Base-by-base conservation (phyloP, 2,797 vertebrate genomes). In the Pachyuromys duprasi region DNA sequence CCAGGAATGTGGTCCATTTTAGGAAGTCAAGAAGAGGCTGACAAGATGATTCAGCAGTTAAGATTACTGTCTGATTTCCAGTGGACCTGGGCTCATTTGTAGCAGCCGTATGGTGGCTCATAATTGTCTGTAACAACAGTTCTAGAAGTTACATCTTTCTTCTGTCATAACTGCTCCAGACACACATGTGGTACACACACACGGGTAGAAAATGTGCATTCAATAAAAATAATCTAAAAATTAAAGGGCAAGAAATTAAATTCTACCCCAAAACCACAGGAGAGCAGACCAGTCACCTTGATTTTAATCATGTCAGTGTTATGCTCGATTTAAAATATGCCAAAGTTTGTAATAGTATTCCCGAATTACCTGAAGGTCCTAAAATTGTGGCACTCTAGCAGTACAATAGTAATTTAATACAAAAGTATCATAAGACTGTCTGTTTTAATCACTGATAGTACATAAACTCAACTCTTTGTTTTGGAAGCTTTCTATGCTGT, bases 221-320 rank as follows among this genome's bases (percentile, higher is more conserved):
- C 42, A 42, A 39, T 42, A 74, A 42, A 57, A 74, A 74, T 74
- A 22, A 24, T 26, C 22, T 74, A 24, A 22, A 39, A 39, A 57
- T 57, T 11, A 60, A 14, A 65, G 65, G 39, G 13, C 17, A 22
- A 60, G 18, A 39, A 24, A 42, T 9, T 2, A 14, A 3, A 53
- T 49, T 28, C 9, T 57, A 2, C 9, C 9, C 4, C 0, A 5
- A 62, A 36, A 9, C 2, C 31, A 17, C 4, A 17, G 18, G 12
- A 12, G 2, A 0, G 0, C 2, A 33, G 5, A 11, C n/a, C 12
- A 31, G 0, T 33, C 14, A 36, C 8, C 3, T 24, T 63, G 3
- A 57, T 57, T 57, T 57, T 18, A 57, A 18, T 3, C 55, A n/a
- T 42, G 0, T n/a, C 36, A 45, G 11, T 26, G 14, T 8, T 9